Evolutionary conservation across 2,888 invertebrate species (phyloP).

Genomic region (Trissonchulus latispiculum): DNA sequence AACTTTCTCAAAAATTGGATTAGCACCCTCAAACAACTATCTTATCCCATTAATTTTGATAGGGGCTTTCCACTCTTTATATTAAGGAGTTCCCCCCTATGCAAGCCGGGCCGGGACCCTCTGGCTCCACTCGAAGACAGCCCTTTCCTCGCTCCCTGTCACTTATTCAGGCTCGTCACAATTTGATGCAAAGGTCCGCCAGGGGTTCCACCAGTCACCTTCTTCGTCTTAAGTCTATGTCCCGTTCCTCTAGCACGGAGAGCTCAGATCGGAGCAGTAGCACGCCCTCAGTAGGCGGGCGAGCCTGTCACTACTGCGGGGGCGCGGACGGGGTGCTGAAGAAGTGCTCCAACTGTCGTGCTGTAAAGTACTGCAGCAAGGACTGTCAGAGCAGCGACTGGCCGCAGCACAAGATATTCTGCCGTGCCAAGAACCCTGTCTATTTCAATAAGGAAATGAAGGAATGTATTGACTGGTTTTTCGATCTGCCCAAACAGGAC

Average conservation of each 20-base stretch:
- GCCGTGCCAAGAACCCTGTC: conserved; percentile 14
- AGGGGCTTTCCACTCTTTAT: no score
- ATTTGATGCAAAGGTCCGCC: no score
- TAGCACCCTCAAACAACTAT: no score
- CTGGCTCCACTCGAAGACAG: no score
- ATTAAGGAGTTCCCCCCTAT: no score
- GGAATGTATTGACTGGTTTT: conserved; percentile 10
- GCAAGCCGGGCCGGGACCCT: no score
- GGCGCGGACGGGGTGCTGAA: conserved; percentile 10
- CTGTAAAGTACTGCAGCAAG: conserved; percentile 19
- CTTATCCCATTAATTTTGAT: no score
- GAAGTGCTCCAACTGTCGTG: conserved; percentile 19
- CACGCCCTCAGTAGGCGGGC: neutral
- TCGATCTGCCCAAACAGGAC: neutral
- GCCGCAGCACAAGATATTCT: conserved; percentile 11
- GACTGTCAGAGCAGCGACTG: conserved; percentile 20
- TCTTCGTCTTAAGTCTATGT: neutral
- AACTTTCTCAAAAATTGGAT: no score
- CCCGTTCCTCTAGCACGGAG: neutral
- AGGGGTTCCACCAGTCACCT: neutral
- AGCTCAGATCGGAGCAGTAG: neutral
- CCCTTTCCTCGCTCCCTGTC: no score
- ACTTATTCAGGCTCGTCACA: no score
- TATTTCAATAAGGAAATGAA: conserved; percentile 15
- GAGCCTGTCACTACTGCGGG: conserved; percentile 16